These are phyloP conservation scores for Corydoras sp. DNA, from an alignment of 2,113 vertebrate genomes.

Conservation along the genomic window DNA sequence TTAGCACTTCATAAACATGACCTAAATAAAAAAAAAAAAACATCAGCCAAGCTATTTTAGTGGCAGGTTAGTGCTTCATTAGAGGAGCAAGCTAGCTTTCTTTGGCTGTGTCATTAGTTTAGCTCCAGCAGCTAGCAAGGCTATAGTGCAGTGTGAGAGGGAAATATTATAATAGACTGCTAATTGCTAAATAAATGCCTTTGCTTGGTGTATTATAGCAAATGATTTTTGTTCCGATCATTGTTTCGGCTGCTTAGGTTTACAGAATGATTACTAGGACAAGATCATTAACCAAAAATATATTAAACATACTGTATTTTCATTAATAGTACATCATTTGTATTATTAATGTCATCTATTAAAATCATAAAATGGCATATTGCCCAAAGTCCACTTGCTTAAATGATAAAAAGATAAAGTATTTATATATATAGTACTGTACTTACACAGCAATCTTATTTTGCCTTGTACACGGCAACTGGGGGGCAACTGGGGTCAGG, in stretches of 20 bases:
- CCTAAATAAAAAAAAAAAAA: slow-evolving; percentile 46
- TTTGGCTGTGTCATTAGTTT: slow-evolving; percentile 42
- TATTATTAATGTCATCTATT: no score
- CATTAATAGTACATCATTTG: no score
- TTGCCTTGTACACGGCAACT: no score
- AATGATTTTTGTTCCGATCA: neutral
- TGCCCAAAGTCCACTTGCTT: no score
- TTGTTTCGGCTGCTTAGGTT: neutral
- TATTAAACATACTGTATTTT: no score
- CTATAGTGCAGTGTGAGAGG: neutral
- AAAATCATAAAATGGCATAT: no score
- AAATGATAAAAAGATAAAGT: no score
- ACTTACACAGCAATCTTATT: no score
- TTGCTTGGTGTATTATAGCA: neutral
- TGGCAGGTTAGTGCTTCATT: slow-evolving; percentile 61
- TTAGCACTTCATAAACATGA: slow-evolving; percentile 56
- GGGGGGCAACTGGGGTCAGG: no score
- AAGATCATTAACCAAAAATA: no score
- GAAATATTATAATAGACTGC: neutral
- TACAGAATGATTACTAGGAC: no score
- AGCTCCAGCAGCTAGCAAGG: slow-evolving; percentile 35
- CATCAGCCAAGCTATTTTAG: slow-evolving; percentile 50
- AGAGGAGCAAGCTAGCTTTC: slow-evolving; percentile 55
- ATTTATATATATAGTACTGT: no score
- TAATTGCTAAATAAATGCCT: slow-evolving; percentile 6